These are phyloP conservation scores for Xerus rutilus DNA, from an alignment of 2,797 vertebrate genomes.

Conservation along the genomic window DNA sequence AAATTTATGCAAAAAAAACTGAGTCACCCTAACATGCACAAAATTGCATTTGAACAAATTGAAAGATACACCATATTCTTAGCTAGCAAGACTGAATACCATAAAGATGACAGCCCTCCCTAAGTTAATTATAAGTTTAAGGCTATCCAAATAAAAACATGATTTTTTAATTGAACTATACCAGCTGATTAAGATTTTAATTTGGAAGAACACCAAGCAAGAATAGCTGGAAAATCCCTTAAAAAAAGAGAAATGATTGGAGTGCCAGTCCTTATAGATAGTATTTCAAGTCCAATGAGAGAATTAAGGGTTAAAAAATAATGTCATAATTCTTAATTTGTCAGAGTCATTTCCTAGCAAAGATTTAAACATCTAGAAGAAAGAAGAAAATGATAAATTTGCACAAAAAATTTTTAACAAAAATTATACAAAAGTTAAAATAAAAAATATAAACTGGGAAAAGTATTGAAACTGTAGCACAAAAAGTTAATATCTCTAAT, in stretches of 20 bases:
- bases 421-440: neutral
- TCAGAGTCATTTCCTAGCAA: neutral
- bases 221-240: neutral
- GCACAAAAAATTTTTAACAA: neutral
- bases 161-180: neutral
- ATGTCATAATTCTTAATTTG: neutral
- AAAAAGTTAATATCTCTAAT: neutral
- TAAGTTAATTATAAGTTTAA: conserved; percentile 3
- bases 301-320: neutral
- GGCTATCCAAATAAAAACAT: neutral
- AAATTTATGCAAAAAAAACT: neutral
- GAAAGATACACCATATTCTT: neutral
- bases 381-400: neutral
- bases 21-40: neutral
- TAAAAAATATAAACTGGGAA: neutral
- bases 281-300: neutral
- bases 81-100: neutral
- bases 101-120: neutral
- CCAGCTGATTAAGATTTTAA: conserved; percentile 32
- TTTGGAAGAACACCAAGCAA: neutral
- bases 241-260: neutral
- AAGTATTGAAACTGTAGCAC: neutral
- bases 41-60: conserved; percentile 3
- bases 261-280: neutral
- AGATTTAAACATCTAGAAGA: neutral